phyloP scores from a whole-genome alignment of 1,140 invertebrate species.

The Epicauta chinensis region DNA sequence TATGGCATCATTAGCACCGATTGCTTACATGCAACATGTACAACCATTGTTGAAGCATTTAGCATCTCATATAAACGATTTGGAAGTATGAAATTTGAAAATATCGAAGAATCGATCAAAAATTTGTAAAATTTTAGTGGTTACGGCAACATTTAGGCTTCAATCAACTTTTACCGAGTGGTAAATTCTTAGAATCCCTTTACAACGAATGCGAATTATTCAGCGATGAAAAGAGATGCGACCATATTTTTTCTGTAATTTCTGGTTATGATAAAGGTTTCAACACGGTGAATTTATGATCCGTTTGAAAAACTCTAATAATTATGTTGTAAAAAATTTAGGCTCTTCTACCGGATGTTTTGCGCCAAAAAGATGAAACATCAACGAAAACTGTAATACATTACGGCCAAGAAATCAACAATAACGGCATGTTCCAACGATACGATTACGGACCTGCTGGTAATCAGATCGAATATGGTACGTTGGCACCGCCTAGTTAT shows the following conservation, averaged over 20 bases:
- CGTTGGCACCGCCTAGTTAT: slow-evolving; percentile 58
- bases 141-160: slow-evolving; percentile 53
- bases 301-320: no score
- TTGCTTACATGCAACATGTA: slow-evolving; percentile 63
- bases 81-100: no score
- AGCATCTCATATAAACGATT: slow-evolving; percentile 50
- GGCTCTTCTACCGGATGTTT: slow-evolving; percentile 62
- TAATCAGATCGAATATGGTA: slow-evolving; percentile 54
- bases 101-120: no score
- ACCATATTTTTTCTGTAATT: slow-evolving; percentile 58
- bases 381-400: slow-evolving; percentile 71
- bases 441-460: slow-evolving; percentile 59
- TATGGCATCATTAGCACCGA: slow-evolving; percentile 66
- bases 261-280: slow-evolving; percentile 66
- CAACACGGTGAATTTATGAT: slow-evolving; percentile 50
- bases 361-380: slow-evolving; percentile 75
- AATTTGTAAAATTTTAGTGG: slow-evolving; percentile 47
- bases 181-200: slow-evolving; percentile 51
- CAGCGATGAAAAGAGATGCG: slow-evolving; percentile 55
- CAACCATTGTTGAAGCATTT: slow-evolving; percentile 59
- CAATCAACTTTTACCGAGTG: slow-evolving; percentile 62
- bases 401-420: slow-evolving; percentile 58
- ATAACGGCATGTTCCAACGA: slow-evolving; percentile 53
- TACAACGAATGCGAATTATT: slow-evolving; percentile 55
- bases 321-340: no score